Percentiles rank a stretch among this genome's conserved stretches.
Evolutionary conservation across 2,113 vertebrate genomes (phyloP).

Genomic region (Pagrus major): DNA sequence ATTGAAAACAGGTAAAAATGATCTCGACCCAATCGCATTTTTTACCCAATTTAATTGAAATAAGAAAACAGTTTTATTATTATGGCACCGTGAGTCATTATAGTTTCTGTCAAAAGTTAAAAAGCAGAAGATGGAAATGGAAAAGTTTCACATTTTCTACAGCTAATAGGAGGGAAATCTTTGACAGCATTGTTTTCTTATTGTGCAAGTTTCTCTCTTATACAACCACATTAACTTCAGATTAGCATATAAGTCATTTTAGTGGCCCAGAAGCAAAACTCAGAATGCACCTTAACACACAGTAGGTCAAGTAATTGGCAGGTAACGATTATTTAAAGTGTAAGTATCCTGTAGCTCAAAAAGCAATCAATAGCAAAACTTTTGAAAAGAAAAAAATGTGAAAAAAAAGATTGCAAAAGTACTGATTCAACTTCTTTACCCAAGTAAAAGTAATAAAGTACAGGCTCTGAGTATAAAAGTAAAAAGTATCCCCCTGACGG

Average conservation of each 20-base stretch:
- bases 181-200: neutral
- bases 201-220: neutral
- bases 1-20: constrained; percentile 16
- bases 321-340: neutral
- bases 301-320: neutral
- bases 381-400: too few relatives aligned
- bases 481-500: too few relatives aligned
- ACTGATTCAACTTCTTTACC: too few relatives aligned
- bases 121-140: neutral
- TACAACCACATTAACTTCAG: neutral
- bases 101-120: constrained; percentile 10
- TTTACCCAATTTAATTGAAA: neutral
- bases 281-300: neutral
- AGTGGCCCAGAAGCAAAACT: neutral
- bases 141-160: neutral
- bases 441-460: too few relatives aligned
- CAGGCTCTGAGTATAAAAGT: too few relatives aligned
- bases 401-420: too few relatives aligned
- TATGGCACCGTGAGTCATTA: neutral
- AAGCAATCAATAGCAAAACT: too few relatives aligned
- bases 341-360: too few relatives aligned
- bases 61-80: neutral
- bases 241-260: neutral
- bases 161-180: neutral
- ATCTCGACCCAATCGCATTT: neutral